These are phyloP conservation scores for Phoenicopterus ruber DNA, from an alignment of 2,113 vertebrate genomes.

Conservation along the genomic window DNA sequence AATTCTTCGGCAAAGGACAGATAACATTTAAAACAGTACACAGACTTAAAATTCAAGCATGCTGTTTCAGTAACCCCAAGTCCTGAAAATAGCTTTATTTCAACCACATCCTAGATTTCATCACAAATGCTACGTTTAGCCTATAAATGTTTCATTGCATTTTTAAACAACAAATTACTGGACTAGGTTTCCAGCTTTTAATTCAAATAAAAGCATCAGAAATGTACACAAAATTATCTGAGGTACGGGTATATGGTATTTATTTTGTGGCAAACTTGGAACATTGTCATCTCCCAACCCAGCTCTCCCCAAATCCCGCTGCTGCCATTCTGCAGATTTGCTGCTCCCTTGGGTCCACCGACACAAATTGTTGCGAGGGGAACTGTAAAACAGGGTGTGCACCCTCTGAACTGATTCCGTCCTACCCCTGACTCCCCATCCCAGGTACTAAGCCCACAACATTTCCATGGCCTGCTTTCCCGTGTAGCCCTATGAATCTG, in stretches of 20 bases:
- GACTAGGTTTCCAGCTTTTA: not conserved
- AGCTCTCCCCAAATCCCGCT: not conserved
- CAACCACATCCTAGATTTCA: not conserved
- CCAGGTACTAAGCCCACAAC: not conserved
- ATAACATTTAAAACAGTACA: not conserved
- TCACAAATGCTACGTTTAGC: not conserved
- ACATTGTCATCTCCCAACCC: not conserved
- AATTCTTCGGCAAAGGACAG: not conserved
- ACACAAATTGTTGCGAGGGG: not conserved
- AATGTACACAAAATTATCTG: not conserved
- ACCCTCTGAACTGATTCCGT: not conserved
- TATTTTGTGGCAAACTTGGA: not conserved
- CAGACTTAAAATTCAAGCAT: not conserved
- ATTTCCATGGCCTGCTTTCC: not conserved
- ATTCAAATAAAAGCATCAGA: not conserved
- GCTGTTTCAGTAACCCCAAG: not conserved
- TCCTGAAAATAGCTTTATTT: not conserved
- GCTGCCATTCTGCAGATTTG: not conserved
- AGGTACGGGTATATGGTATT: not conserved
- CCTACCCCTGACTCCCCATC: no score
- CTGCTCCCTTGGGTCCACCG: not conserved
- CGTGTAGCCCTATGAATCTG: not conserved
- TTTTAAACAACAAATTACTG: not conserved
- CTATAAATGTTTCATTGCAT: not conserved
- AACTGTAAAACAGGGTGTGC: not conserved